These are phyloP conservation scores for Actinemys pallida DNA, from an alignment of 2,113 vertebrate species.

Conservation along the genomic window DNA sequence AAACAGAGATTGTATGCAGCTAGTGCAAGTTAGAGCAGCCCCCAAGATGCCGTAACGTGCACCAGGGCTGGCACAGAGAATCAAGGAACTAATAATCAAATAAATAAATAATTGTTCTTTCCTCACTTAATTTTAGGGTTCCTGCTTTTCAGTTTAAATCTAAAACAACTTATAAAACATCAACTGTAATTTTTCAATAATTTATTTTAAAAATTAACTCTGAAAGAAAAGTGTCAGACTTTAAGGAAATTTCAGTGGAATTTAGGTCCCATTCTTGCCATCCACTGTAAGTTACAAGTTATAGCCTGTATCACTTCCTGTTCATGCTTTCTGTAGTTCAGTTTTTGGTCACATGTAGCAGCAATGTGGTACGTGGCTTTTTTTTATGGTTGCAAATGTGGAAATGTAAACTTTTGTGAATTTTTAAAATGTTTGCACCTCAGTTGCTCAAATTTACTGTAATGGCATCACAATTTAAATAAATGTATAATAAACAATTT, in stretches of 20 bases:
- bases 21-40: neutral
- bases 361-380: neutral
- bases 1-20: neutral
- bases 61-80: neutral
- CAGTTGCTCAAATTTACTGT: neutral
- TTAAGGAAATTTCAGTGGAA: neutral
- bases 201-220: neutral
- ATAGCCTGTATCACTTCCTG: neutral
- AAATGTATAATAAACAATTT: neutral
- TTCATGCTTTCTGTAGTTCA: neutral
- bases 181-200: neutral
- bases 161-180: neutral
- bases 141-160: neutral
- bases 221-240: neutral
- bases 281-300: neutral
- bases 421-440: neutral
- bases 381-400: neutral
- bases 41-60: neutral
- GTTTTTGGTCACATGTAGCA: neutral
- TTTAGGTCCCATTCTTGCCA: neutral
- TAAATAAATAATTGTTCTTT: neutral
- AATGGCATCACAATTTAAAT: neutral
- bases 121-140: neutral
- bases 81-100: neutral
- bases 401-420: neutral